Percentiles rank a stretch among this genome's conserved stretches.
Conservation (phyloP, 2,888 invertebrate species). For the Caenorhabditis imperialis region DNA sequence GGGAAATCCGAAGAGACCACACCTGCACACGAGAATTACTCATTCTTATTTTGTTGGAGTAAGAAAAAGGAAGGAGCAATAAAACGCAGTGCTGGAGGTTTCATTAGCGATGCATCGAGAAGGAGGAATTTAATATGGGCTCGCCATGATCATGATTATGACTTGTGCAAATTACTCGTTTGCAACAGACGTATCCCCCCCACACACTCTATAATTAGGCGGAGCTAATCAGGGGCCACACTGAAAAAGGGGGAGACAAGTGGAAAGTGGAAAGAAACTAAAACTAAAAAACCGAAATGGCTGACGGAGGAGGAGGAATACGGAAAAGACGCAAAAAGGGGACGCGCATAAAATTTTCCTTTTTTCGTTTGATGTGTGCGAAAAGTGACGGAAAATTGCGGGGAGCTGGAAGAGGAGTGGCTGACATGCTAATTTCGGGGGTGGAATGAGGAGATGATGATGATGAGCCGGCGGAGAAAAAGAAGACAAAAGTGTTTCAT, state of each 20-base stretch:
- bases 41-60: too few species aligned
- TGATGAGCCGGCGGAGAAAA: neutral
- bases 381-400: slow-evolving; percentile 38
- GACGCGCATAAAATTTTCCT: slow-evolving; percentile 41
- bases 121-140: slow-evolving; percentile 13
- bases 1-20: slow-evolving; percentile 7
- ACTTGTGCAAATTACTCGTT: neutral
- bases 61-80: too few species aligned
- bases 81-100: too few species aligned
- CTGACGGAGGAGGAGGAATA: neutral
- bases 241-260: neutral
- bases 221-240: slow-evolving; percentile 1
- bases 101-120: slow-evolving; percentile 31
- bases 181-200: neutral
- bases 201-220: slow-evolving; percentile 12
- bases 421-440: slow-evolving; percentile 27
- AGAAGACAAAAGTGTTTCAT: slow-evolving; percentile 43
- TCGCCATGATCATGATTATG: slow-evolving; percentile 19
- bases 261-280: neutral
- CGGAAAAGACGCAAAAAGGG: slow-evolving; percentile 12
- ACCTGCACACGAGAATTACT: neutral
- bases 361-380: slow-evolving; percentile 53
- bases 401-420: slow-evolving; percentile 3
- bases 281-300: slow-evolving; percentile 5
- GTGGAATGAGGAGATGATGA: slow-evolving; percentile 2